Evolutionary conservation across 1,140 invertebrate genomes (phyloP).

Genomic region (Metopolophium dirhodum): DNA sequence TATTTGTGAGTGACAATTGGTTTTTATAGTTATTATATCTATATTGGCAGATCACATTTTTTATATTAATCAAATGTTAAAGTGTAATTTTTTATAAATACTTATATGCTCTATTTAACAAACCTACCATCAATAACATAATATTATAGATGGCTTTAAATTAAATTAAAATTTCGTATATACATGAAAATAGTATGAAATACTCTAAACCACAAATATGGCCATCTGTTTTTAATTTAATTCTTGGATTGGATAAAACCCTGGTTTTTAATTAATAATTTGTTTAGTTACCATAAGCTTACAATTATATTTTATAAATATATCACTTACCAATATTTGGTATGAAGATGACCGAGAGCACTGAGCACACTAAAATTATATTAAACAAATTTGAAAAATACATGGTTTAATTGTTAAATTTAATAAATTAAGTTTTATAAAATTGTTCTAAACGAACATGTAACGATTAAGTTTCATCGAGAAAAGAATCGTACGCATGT

Average conservation of each 20-base stretch:
- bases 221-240: background rate
- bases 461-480: background rate
- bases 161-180: background rate
- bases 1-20: background rate
- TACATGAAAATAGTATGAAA: background rate
- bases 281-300: background rate
- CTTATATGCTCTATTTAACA: background rate
- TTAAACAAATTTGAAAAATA: background rate
- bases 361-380: background rate
- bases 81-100: background rate
- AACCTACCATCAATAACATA: background rate
- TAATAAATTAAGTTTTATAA: background rate
- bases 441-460: background rate
- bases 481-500: background rate
- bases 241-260: background rate
- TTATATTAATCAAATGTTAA: background rate
- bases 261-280: background rate
- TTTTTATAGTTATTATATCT: background rate
- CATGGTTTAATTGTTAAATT: slow-evolving; percentile 15
- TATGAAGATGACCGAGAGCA: background rate
- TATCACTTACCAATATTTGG: slow-evolving; percentile 36
- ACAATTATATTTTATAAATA: background rate
- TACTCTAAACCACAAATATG: background rate
- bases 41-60: background rate
- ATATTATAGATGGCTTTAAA: background rate